A percentile compares a stretch with the other conserved stretches of the same genome.
Conservation (phyloP, 2,888 invertebrate genomes). For the Cryptocephalus primarius region DNA sequence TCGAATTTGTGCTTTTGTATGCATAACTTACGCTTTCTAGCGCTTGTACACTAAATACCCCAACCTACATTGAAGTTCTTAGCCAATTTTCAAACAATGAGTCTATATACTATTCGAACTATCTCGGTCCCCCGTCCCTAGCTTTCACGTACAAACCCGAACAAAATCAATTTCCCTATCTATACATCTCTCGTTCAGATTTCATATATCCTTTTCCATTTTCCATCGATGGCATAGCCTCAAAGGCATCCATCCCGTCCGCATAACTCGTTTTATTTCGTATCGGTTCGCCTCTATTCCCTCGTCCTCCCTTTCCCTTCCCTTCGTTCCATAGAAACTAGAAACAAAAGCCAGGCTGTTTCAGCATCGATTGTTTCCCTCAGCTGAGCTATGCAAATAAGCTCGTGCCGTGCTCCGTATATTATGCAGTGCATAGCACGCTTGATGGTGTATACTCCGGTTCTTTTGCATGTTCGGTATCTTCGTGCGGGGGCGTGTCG, state of each 20-base stretch:
- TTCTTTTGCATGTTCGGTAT: slow-evolving; percentile 16
- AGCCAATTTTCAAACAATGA: too few species aligned
- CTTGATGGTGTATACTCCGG: slow-evolving; percentile 17
- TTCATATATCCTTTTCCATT: not conserved
- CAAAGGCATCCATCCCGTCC: not conserved
- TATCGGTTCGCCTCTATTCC: not conserved
- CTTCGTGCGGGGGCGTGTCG: too few species aligned
- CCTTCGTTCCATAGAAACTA: slow-evolving; percentile 10
- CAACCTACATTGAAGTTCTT: too few species aligned
- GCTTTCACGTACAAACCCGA: too few species aligned
- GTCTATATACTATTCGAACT: too few species aligned
- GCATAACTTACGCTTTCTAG: too few species aligned
- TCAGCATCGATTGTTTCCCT: slow-evolving; percentile 35
- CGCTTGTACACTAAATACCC: too few species aligned
- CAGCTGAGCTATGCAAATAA: slow-evolving; percentile 42
- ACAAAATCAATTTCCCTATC: not conserved
- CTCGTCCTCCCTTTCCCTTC: not conserved
- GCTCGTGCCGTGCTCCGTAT: slow-evolving; percentile 37
- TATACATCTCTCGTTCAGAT: not conserved
- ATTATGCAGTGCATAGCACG: slow-evolving; percentile 33
- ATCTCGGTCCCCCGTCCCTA: too few species aligned
- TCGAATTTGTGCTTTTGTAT: too few species aligned
- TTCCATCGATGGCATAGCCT: not conserved
- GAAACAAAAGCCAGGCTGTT: slow-evolving; percentile 14
- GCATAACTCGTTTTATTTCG: not conserved